A percentile compares a stretch with the other conserved stretches of the same genome.
Conservation (phyloP, 2,113 vertebrate species). For the Protobothrops mucrosquamatus region DNA sequence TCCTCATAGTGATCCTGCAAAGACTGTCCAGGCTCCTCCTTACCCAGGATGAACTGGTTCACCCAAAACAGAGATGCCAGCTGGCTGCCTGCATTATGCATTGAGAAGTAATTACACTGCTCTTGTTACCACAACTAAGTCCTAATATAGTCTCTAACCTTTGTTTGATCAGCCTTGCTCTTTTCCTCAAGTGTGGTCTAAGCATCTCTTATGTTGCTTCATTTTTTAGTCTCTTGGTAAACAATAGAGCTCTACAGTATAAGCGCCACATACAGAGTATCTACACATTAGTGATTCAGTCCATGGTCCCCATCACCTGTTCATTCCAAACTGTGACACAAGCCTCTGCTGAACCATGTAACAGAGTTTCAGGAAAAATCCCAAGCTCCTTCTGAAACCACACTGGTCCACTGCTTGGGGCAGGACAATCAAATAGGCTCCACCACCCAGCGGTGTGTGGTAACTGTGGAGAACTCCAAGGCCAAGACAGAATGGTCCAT, state of each 20-base stretch:
- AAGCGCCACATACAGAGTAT: not conserved
- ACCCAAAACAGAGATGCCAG: too few relatives aligned
- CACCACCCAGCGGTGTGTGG: too few relatives aligned
- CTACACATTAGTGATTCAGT: not conserved
- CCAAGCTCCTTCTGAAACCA: too few relatives aligned
- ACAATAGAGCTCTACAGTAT: not conserved
- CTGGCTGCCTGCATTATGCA: not conserved
- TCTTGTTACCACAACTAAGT: too few relatives aligned
- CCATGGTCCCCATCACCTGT: too few relatives aligned
- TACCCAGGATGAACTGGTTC: not conserved
- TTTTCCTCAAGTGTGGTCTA: not conserved
- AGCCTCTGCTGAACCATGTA: too few relatives aligned
- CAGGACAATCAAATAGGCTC: too few relatives aligned
- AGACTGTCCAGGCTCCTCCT: not conserved
- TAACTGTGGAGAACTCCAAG: too few relatives aligned
- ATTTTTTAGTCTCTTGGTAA: not conserved
- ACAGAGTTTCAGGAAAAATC: too few relatives aligned
- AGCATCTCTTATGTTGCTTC: not conserved
- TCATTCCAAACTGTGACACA: too few relatives aligned
- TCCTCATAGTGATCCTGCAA: not conserved
- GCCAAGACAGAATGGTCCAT: too few relatives aligned
- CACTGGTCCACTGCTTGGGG: too few relatives aligned
- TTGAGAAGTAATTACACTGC: not conserved
- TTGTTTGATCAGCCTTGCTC: not conserved
- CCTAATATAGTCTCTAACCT: not conserved